These are phyloP conservation scores for Netelia fuscicornis DNA, from an alignment of 2,888 invertebrate genomes.

Conservation along the genomic window DNA sequence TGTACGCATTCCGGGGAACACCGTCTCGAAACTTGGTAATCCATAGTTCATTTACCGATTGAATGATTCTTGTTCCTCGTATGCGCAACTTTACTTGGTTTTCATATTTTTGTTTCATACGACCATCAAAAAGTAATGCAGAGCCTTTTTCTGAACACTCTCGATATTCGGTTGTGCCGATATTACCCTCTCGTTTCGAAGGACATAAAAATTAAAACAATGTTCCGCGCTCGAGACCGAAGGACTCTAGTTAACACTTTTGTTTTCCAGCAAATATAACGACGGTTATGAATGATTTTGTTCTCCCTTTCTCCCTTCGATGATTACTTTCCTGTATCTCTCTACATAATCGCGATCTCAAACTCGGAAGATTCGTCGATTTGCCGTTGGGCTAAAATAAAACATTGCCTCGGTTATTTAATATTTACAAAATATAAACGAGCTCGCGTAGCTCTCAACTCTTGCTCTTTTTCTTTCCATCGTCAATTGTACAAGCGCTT, in stretches of 20 bases:
- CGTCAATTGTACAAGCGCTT: constrained; percentile 63
- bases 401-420: constrained; percentile 58
- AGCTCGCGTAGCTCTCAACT: background rate
- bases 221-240: constrained; percentile 10
- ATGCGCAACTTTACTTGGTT: background rate
- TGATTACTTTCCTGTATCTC: constrained; percentile 10
- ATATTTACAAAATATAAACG: constrained; percentile 65
- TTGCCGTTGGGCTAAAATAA: constrained; percentile 34
- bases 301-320: constrained; percentile 7
- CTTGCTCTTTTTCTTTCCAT: constrained; percentile 41
- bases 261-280: constrained; percentile 39
- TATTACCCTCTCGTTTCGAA: constrained; percentile 1
- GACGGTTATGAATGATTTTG: constrained; percentile 16
- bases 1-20: constrained; percentile 20
- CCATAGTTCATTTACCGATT: background rate
- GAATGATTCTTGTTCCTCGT: background rate
- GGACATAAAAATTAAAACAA: constrained; percentile 22
- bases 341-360: constrained; percentile 27
- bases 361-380: background rate
- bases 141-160: background rate
- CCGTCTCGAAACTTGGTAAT: constrained; percentile 1
- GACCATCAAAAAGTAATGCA: constrained; percentile 4
- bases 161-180: background rate
- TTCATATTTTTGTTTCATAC: background rate
- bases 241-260: constrained; percentile 19